Base-by-base conservation (phyloP, 2,797 vertebrate genomes). In the Tolypeutes matacus region DNA sequence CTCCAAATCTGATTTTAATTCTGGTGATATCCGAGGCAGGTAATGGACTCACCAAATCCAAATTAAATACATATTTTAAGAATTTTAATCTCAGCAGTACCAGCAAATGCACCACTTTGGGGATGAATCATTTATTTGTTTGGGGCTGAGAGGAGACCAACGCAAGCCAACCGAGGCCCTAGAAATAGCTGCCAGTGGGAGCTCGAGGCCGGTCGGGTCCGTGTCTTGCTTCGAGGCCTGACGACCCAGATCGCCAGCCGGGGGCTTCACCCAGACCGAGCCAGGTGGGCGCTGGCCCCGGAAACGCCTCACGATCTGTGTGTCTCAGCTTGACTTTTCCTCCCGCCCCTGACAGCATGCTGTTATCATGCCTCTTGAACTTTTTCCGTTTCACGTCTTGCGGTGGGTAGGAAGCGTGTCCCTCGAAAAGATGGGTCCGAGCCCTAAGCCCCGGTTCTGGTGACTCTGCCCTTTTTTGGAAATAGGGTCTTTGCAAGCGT, bases 51-150 rank as follows among this genome's bases (percentile, higher is more conserved):
- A 90, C 97, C 96, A 95, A 96, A 95, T 97, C 95, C 89, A 97
- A 98, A 97, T 96, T 84, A 98, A 97, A 97, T 92, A 91, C 96
- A 95, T 94, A 96, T 96, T 96, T 96, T 97, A 95, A 94, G 36
- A 0, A 97, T 97, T 97, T 97, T 96, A 95, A 96, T 89, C 91
- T 93, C 84, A 96, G 92, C 89, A 51, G 87, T 85, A 64, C 39
- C 92, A 93, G 93, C 96, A 91, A 87, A 96, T 34, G 49, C 2
- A 58, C 89, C 89, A 31, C 86, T 95, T 83, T 42, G 67, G n/a
- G 60, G 39, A 94, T 95, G 86, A 95, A 97, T 98, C 97, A 96
- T 97, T 98, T 96, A 97, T 97, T 73, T 75, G 46, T 56, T 36
- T 62, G 58, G 31, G 39, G 42, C 89, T 64, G 21, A 80, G 75